Evolutionary conservation across 2,797 vertebrate genomes (phyloP), one percentile per base, ranked within the genome.

Genomic region (Chaenodraco wilsoni): DNA sequence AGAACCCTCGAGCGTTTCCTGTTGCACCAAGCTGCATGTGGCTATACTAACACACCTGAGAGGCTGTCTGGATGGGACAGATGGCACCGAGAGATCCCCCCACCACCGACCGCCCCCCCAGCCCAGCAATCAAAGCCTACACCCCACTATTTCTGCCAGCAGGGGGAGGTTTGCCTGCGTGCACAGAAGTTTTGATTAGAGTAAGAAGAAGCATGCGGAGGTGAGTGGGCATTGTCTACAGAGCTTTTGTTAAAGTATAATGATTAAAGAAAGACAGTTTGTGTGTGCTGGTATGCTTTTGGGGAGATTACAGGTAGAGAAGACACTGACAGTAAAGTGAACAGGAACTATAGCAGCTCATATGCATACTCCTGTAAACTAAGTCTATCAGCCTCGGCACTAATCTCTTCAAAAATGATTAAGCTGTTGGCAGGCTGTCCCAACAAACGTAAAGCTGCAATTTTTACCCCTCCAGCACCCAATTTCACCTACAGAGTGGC

Each of bases 361-460:
- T 69, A 50, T 64, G 59, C 65, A 72, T 76, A 73, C 68, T 79
- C 9, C 56, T 4, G 21, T 62, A 67, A 65, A 17, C 45, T 27
- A 74, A 78, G 57, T 84, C 84, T 54, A 65, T 89, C 80, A 79
- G 49, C 69, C 49, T 76, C n/a, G 0, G 9, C 69, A 59, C 56
- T 87, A 84, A 88, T 90, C 77, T 81, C 80, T 79, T 85, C 21
- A 83, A 81, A 87, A 77, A 85, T 74, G 67, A 74, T 83, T 33
- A 69, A 51, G 16, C 63, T 71, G 84, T 69, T 83, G 78, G 72
- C 82, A 78, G 79, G 52, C 74, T 79, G 67, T 81, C 68, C 63
- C 65, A 71, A 67, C 76, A 79, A 82, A 73, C 6, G 54, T 31
- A 84, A 78, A 90, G 87, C 46, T 60, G 55, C 71, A 63, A 52